phyloP scores from a whole-genome alignment of 2,888 invertebrate genomes.

The Hyalella azteca region DNA sequence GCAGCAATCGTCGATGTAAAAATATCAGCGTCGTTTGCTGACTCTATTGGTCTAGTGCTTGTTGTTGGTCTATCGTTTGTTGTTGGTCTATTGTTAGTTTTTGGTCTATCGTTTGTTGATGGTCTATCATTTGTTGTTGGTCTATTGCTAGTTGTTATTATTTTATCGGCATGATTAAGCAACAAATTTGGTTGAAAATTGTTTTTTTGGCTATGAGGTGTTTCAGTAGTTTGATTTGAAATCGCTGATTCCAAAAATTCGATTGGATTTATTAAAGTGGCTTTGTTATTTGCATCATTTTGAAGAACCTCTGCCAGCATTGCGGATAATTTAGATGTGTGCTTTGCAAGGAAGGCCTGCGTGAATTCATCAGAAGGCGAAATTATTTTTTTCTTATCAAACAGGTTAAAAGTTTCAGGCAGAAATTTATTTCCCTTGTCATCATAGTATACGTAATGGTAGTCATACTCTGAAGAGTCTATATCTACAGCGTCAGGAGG shows the following conservation, averaged over 20 bases:
- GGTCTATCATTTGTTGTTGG: too few relatives aligned
- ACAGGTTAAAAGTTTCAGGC: background rate
- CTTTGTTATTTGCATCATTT: slow-evolving; percentile 14
- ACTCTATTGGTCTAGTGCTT: too few relatives aligned
- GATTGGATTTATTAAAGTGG: background rate
- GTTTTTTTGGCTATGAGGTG: background rate
- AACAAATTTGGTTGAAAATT: too few relatives aligned
- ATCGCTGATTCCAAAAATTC: background rate
- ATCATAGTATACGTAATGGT: slow-evolving; percentile 35
- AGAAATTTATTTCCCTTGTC: slow-evolving; percentile 11
- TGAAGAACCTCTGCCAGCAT: slow-evolving; percentile 26
- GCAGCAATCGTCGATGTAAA: too few relatives aligned
- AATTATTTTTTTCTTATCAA: slow-evolving; percentile 21
- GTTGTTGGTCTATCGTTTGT: too few relatives aligned
- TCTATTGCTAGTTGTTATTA: too few relatives aligned
- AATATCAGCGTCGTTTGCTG: too few relatives aligned
- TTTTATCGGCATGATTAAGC: too few relatives aligned
- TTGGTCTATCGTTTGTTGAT: too few relatives aligned
- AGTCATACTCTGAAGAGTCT: slow-evolving; percentile 3
- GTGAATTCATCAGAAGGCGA: slow-evolving; percentile 38
- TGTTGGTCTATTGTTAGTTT: too few relatives aligned
- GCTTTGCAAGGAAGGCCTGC: slow-evolving; percentile 13
- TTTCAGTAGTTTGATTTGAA: background rate
- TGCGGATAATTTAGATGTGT: slow-evolving; percentile 22
- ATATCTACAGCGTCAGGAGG: too few relatives aligned